These are phyloP conservation scores for Heterotis niloticus DNA, from an alignment of 2,113 vertebrate species.

Conservation along the genomic window DNA sequence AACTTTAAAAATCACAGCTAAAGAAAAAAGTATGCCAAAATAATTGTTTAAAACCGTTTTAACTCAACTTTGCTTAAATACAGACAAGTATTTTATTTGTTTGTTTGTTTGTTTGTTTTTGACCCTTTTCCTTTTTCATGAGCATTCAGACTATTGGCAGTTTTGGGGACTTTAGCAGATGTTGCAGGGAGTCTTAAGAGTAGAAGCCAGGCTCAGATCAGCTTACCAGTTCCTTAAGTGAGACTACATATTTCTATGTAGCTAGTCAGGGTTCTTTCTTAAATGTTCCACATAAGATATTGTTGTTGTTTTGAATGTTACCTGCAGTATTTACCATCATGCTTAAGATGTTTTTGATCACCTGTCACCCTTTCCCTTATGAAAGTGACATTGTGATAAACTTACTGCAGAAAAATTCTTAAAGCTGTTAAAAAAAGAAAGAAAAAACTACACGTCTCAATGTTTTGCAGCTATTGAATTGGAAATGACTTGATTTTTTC, in stretches of 20 bases:
- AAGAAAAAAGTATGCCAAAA: no score
- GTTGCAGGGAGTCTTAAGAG: conserved; percentile 1
- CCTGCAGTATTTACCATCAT: conserved; percentile 34
- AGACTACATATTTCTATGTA: conserved; percentile 12
- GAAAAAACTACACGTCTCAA: conserved; percentile 87
- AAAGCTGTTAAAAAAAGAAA: conserved; percentile 60
- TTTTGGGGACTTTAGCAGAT: not conserved
- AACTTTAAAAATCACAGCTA: no score
- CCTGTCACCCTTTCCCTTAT: conserved; percentile 38
- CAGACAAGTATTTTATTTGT: not conserved
- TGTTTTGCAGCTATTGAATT: conserved; percentile 99
- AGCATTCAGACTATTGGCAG: not conserved
- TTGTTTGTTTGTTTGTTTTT: not conserved
- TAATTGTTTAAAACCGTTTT: no score
- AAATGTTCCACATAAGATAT: conserved; percentile 25
- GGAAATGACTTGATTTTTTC: conserved; percentile 99
- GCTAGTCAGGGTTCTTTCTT: conserved; percentile 10
- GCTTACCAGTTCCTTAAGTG: not conserved
- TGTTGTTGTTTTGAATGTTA: conserved; percentile 33
- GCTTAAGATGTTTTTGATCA: conserved; percentile 28
- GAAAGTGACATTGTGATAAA: conserved; percentile 76
- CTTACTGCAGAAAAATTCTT: conserved; percentile 72
- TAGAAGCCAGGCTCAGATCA: conserved; percentile 9
- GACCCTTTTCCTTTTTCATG: conserved; percentile 4
- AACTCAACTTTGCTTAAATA: no score